Conservation (phyloP, 2,113 vertebrate genomes). For the Chauna torquata region DNA sequence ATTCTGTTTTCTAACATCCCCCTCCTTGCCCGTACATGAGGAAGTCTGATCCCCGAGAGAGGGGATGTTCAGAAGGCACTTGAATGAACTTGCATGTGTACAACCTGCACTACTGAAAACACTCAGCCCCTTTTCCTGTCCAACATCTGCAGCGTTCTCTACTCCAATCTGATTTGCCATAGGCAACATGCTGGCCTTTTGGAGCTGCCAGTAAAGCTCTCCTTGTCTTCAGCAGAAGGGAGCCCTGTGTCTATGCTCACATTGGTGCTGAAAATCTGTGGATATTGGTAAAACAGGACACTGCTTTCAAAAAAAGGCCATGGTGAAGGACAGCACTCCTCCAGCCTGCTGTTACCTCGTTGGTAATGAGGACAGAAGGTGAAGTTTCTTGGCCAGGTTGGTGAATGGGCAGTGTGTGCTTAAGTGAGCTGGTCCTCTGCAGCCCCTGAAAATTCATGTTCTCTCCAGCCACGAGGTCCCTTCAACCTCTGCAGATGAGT, state of each 20-base stretch:
- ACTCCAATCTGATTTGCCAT: background rate
- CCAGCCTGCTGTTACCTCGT: background rate
- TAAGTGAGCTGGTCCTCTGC: background rate
- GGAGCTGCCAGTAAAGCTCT: background rate
- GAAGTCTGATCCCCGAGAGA: background rate
- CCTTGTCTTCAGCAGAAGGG: background rate
- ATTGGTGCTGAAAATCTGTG: background rate
- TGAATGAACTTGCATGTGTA: background rate
- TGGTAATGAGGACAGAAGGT: background rate
- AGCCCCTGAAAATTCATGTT: background rate
- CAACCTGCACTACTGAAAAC: background rate
- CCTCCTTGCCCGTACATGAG: fast-evolving
- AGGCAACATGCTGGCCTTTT: background rate
- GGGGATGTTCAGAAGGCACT: background rate
- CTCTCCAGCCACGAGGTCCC: background rate
- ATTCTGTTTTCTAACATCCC: background rate
- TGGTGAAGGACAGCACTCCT: background rate
- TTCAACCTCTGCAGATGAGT: background rate
- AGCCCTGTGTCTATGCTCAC: background rate
- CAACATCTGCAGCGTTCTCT: fast-evolving
- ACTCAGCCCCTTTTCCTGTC: background rate
- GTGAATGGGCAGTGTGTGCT: background rate
- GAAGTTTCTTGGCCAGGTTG: background rate
- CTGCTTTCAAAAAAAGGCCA: background rate
- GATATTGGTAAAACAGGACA: background rate